A percentile compares a stretch with the other conserved stretches of the same genome.
phyloP scores from a whole-genome alignment of 2,888 invertebrate genomes.

The Diaprepes abbreviatus region DNA sequence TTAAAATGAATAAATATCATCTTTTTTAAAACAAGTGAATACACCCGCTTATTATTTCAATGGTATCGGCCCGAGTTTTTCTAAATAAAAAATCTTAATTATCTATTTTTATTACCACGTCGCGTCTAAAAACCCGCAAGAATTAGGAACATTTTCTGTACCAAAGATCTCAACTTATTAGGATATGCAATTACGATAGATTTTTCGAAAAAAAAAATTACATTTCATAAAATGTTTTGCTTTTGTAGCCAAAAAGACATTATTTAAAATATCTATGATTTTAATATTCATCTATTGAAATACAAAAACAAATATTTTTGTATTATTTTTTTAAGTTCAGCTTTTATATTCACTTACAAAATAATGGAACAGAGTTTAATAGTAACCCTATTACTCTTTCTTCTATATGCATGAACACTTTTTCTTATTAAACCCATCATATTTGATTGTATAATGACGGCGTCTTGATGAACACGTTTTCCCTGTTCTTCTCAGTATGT shows the following conservation, averaged over 20 bases:
- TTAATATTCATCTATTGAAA: background rate
- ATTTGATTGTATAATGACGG: constrained; percentile 46
- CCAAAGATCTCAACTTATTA: no score
- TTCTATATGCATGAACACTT: constrained; percentile 24
- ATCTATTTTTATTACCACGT: no score
- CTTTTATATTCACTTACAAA: constrained; percentile 16
- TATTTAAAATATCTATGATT: no score
- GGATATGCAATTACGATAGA: no score
- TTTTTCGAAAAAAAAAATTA: background rate
- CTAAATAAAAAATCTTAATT: no score
- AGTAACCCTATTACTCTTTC: constrained; percentile 17
- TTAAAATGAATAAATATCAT: no score
- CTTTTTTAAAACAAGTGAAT: no score
- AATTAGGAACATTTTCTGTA: no score
- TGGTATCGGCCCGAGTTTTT: no score
- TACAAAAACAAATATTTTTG: background rate
- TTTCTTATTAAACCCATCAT: background rate
- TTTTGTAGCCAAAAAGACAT: background rate
- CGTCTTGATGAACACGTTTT: constrained; percentile 58
- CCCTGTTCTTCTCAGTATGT: constrained; percentile 59
- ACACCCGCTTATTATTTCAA: no score
- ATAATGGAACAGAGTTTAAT: constrained; percentile 27
- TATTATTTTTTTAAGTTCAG: background rate
- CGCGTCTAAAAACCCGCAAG: no score
- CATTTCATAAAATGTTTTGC: background rate